These are phyloP conservation scores for Drosophila takahashii DNA, from an alignment of 1,140 invertebrate genomes.

Conservation along the genomic window DNA sequence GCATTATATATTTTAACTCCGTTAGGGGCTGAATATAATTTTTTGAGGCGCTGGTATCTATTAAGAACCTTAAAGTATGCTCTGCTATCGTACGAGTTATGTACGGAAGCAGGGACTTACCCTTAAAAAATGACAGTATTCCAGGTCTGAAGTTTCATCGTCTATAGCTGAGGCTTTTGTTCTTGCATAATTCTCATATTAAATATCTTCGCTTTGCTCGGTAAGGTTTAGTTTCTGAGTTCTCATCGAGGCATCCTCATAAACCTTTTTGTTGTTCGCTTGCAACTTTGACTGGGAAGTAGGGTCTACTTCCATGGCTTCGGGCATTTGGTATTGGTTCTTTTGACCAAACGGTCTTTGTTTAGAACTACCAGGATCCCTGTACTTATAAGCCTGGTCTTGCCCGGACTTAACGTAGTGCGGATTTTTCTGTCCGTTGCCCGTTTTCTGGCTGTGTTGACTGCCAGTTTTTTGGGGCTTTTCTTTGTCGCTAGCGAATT, in stretches of 20 bases:
- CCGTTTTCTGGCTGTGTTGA: neutral
- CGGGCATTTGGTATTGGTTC: neutral
- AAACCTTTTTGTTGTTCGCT: neutral
- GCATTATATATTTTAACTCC: neutral
- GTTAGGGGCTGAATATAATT: neutral
- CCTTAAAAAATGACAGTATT: conserved; percentile 3
- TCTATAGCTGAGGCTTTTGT: neutral
- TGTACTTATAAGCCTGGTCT: neutral
- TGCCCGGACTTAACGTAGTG: neutral
- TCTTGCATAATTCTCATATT: neutral
- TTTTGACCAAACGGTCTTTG: neutral
- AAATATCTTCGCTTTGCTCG: neutral
- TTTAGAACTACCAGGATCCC: neutral
- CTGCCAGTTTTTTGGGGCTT: conserved; percentile 1
- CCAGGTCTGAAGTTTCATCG: neutral
- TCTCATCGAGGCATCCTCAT: neutral
- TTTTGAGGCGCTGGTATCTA: neutral
- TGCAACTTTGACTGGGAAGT: neutral
- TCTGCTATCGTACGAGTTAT: neutral
- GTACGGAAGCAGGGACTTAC: neutral
- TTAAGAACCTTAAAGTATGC: neutral
- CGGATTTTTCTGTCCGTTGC: neutral
- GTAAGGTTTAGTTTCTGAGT: neutral
- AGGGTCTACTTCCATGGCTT: neutral
- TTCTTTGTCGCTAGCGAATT: neutral